These are phyloP conservation scores for Takifugu ocellatus DNA, from an alignment of 2,797 vertebrate species.

Conservation along the genomic window DNA sequence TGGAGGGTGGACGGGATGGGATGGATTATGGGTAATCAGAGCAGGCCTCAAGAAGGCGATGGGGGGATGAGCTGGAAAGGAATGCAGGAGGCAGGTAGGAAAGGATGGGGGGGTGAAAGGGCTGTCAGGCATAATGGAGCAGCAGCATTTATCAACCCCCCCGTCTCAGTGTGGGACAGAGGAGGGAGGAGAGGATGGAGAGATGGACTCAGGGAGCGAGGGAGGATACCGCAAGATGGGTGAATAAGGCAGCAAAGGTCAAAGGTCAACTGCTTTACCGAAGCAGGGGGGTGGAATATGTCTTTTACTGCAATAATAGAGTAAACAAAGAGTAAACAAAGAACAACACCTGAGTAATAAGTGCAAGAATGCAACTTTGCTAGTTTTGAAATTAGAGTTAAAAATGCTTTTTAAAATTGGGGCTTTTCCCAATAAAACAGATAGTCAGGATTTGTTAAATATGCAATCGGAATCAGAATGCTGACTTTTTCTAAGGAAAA, in stretches of 20 bases:
- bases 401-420: too few species aligned
- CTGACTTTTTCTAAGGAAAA: too few species aligned
- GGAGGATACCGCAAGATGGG: slow-evolving; percentile 56
- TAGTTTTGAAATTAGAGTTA: too few species aligned
- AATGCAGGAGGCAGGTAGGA: slow-evolving; percentile 51
- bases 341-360: too few species aligned
- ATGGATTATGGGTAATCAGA: slow-evolving; percentile 64
- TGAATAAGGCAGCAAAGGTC: slow-evolving; percentile 54
- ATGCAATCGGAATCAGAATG: too few species aligned
- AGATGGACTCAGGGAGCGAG: slow-evolving; percentile 39
- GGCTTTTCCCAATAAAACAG: too few species aligned
- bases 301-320: neutral
- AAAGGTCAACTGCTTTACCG: slow-evolving; percentile 29
- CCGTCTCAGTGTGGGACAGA: slow-evolving; percentile 53
- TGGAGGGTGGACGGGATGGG: slow-evolving; percentile 31
- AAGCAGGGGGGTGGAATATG: slow-evolving; percentile 35
- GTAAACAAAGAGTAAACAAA: too few species aligned
- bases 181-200: slow-evolving; percentile 29
- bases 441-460: too few species aligned
- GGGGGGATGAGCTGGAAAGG: slow-evolving; percentile 56
- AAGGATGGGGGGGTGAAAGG: slow-evolving; percentile 39
- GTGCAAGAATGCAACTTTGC: too few species aligned
- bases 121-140: slow-evolving; percentile 65
- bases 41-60: slow-evolving; percentile 45
- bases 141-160: slow-evolving; percentile 65